These are phyloP conservation scores for Drosophila merina DNA, from an alignment of 2,888 invertebrate genomes.

Conservation along the genomic window DNA sequence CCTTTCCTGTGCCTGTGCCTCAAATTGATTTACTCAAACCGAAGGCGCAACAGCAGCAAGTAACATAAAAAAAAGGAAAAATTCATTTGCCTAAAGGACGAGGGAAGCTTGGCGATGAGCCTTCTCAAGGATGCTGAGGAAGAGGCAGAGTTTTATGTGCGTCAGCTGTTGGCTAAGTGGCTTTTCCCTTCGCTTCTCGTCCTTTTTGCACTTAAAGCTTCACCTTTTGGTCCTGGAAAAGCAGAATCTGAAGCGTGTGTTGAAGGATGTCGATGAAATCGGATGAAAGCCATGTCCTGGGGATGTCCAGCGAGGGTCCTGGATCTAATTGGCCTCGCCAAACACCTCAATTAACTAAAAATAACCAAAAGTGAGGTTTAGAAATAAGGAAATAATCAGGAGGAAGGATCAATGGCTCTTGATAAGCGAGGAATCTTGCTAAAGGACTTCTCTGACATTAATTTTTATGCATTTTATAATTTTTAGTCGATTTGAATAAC, in stretches of 20 bases:
- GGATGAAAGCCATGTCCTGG: not conserved
- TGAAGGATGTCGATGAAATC: constrained; percentile 21
- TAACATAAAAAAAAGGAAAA: constrained; percentile 17
- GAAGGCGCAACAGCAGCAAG: constrained; percentile 2
- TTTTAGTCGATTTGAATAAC: not conserved
- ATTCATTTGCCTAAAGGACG: constrained; percentile 46
- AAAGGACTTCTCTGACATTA: not conserved
- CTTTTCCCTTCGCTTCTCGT: constrained; percentile 14
- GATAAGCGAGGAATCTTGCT: not conserved
- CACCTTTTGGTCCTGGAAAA: constrained; percentile 20
- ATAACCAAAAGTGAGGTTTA: constrained; percentile 42
- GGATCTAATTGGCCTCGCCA: constrained; percentile 40
- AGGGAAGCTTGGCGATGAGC: constrained; percentile 33
- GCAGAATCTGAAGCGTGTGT: constrained; percentile 2
- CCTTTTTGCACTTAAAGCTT: constrained; percentile 24
- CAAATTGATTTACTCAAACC: constrained; percentile 73
- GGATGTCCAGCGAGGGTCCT: constrained; percentile 10
- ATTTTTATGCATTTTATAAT: too few relatives aligned
- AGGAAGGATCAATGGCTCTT: constrained; percentile 9
- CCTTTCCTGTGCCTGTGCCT: constrained; percentile 48
- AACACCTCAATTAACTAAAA: constrained; percentile 64
- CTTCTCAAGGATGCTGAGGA: constrained; percentile 42
- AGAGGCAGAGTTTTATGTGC: constrained; percentile 51
- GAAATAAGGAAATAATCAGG: constrained; percentile 34
- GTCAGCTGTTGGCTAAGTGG: constrained; percentile 59